Evolutionary conservation across 2,797 vertebrate genomes (phyloP), one percentile per base, ranked within the genome.

Genomic region (Scomberomorus guttatus): DNA sequence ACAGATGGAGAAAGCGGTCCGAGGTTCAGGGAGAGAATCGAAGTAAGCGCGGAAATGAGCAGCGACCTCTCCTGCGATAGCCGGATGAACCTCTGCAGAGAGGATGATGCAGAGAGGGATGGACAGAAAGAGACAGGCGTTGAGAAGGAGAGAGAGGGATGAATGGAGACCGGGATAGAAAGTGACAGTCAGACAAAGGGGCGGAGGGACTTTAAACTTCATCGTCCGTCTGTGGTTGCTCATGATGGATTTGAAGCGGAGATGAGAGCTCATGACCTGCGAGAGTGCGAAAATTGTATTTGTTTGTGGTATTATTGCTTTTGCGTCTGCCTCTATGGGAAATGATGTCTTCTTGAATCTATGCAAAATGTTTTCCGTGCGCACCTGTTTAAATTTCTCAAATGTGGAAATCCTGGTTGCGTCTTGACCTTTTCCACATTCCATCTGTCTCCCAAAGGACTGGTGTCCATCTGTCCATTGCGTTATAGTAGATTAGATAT

Each of bases 91-190:
- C 81, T 83, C 80, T 37, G 22, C 37, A 37, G 58, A 54, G 61
- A 44, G 63, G 71, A 67, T 89, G 91, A 94, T 86, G 75, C 75
- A 91, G 58, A 71, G 72, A 59, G 39, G 62, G 80, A 83, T 74
- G 73, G 86, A 92, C 83, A 72, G 89, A 82, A 85, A 82, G 84
- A 89, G 90, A 91, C 89, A 91, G 85, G 86, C 57, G 69, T 80
- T 86, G 80, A 91, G 84, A 89, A 84, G 80, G 72, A 88, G 61
- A 60, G 70, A 82, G 74, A 77, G 75, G 63, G 80, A 88, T 79
- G 66, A 84, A 92, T 82, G 69, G 80, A 81, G 78, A 81, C 52
- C 0, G 74, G 82, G 55, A 92, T 91, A 25, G 84, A 88, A 87
- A 89, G 87, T 85, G 89, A 92, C 92, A 92, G 72, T 88, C 61